These are phyloP conservation scores for Ernsta delagoae DNA, from an alignment of 2,888 invertebrate species.

Conservation along the genomic window DNA sequence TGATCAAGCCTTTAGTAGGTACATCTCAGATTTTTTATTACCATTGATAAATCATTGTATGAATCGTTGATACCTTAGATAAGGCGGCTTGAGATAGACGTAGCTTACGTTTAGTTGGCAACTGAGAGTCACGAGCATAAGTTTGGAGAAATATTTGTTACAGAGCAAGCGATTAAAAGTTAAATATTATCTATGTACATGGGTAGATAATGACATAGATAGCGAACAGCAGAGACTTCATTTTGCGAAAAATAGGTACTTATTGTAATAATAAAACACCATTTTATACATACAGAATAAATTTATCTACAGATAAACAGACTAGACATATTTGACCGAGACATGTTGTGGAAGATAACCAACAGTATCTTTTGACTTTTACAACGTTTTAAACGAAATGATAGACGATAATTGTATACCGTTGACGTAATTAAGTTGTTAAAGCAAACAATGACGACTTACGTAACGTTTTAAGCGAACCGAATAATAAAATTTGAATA, in stretches of 20 bases:
- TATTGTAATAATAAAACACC: no score
- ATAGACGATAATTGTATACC: conserved; percentile 35
- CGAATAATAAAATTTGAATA: conserved; percentile 2
- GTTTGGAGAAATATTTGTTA: conserved; percentile 19
- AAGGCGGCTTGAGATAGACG: background rate
- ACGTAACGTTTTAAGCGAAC: conserved; percentile 7
- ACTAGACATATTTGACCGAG: conserved; percentile 3
- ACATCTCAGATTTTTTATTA: no score
- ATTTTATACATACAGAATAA: background rate
- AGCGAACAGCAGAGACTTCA: background rate
- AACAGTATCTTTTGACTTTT: conserved; percentile 1
- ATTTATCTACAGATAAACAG: background rate
- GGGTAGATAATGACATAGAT: conserved; percentile 23
- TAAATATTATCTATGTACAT: conserved; percentile 30
- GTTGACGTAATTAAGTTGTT: conserved; percentile 22
- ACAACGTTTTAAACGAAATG: conserved; percentile 3
- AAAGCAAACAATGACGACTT: conserved; percentile 16
- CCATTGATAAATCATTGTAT: background rate
- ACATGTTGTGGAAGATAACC: conserved; percentile 4
- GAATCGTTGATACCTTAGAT: background rate
- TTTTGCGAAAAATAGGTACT: conserved; percentile 11
- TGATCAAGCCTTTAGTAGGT: no score
- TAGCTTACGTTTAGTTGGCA: background rate
- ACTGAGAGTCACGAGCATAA: background rate
- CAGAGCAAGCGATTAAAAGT: conserved; percentile 23